These are phyloP conservation scores for Heteronetta atricapilla DNA, from an alignment of 2,113 vertebrate genomes.

Conservation along the genomic window DNA sequence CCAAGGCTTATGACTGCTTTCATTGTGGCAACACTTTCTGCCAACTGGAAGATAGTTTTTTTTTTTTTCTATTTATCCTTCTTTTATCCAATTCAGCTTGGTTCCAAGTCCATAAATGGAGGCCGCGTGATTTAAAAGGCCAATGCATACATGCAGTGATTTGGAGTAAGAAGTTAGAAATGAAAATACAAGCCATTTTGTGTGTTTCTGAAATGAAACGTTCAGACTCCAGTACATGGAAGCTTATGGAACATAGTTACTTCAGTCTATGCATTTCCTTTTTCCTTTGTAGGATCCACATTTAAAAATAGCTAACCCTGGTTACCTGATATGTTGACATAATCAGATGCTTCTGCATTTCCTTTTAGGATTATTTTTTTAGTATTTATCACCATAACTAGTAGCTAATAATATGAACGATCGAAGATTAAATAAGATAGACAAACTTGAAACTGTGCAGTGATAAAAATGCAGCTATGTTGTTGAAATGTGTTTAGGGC, in stretches of 20 bases:
- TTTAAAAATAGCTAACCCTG: constrained; percentile 42
- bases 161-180: background rate
- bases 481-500: background rate
- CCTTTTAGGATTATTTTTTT: background rate
- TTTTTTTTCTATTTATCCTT: background rate
- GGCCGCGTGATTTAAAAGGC: background rate
- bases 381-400: background rate
- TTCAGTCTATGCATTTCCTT: background rate
- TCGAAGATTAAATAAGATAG: background rate
- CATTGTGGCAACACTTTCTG: background rate
- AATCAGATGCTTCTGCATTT: background rate
- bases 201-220: background rate
- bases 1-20: background rate
- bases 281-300: background rate
- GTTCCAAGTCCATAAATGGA: background rate
- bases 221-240: background rate
- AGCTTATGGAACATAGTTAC: background rate
- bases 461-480: background rate
- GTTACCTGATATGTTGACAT: background rate
- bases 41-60: background rate
- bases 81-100: background rate
- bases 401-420: background rate
- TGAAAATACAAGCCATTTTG: background rate
- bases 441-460: background rate
- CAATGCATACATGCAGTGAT: background rate